Base-by-base conservation (phyloP, 2,888 invertebrate species). In the Uropetala carovei region DNA sequence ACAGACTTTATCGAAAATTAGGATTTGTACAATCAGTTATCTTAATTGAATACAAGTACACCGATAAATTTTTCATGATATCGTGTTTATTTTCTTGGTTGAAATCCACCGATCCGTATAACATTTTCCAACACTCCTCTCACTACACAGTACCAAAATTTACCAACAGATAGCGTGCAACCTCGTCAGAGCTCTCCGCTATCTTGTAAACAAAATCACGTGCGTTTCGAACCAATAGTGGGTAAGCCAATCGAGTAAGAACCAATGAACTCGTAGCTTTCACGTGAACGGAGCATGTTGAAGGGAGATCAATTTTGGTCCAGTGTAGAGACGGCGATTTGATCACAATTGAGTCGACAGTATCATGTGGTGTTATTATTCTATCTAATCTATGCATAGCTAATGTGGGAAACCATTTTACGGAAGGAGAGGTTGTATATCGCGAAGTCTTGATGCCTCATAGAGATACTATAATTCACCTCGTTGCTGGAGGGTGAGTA, bases 401-500 rank as follows among this genome's bases (percentile, higher is more conserved):
- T 60, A 89, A 89, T 89, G 89, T 64, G 64, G 64, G 64, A 68
- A 89, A 64, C 43, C 43, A 22, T 89, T 64, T 68, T 0, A 60
- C 43, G 64, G 43, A 27, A 60, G 43, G 64, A 18, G 43, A 3
- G 16, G 60, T 43, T 1, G 10, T 14, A 18, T 16, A 68, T 89
- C 86, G 13, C 30, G 64, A 30, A n/a, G 59, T 60, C 59, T 60
- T 92, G 92, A 95, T 95, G 95, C 94, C 94, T 93, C 94, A 94
- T 93, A 94, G 94, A 92, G 98, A 98, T 96, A 98, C 98, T 94
- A 96, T 98, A 94, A 98, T 99, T 96, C 99, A 99, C 96, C 97
- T 99, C 94, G 96, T 99, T 94, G 99, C 99, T 95, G 99, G 99
- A 96, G 99, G 99, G 99, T 99, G 96, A 97, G 98, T 97, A 93